Percentiles rank a stretch among this genome's conserved stretches.
These are phyloP conservation scores for Aphelenchoides fujianensis DNA, from an alignment of 1,140 invertebrate genomes.

Conservation along the genomic window DNA sequence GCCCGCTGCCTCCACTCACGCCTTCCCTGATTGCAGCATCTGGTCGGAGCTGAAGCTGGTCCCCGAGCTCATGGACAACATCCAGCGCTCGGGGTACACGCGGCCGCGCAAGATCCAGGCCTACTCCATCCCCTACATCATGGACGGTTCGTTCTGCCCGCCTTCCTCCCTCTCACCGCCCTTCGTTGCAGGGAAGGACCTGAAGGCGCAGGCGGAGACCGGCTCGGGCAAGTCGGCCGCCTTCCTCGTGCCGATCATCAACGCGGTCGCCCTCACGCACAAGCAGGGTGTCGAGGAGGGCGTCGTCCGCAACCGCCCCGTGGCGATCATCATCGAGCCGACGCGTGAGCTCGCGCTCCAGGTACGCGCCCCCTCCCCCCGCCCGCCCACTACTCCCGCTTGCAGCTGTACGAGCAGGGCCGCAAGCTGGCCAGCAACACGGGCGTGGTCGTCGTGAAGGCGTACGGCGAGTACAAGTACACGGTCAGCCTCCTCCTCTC, in stretches of 20 bases:
- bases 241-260: constrained; percentile 86
- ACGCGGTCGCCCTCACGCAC: constrained; percentile 79
- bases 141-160: not conserved
- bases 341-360: constrained; percentile 92
- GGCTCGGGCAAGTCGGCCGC: constrained; percentile 87
- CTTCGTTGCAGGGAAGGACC: constrained; percentile 39
- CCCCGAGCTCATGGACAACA: constrained; percentile 68
- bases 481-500: no score
- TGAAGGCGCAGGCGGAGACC: constrained; percentile 60
- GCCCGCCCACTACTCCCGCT: not conserved
- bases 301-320: constrained; percentile 80
- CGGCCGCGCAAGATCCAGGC: constrained; percentile 69
- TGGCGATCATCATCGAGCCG: constrained; percentile 87
- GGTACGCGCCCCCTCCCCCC: no score
- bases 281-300: constrained; percentile 67
- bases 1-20: not conserved
- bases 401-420: constrained; percentile 85
- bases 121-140: constrained; percentile 35
- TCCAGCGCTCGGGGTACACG: constrained; percentile 78
- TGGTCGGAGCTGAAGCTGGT: constrained; percentile 7
- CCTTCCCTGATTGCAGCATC: not conserved
- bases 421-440: constrained; percentile 74
- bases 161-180: not conserved
- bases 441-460: constrained; percentile 68
- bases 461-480: constrained; percentile 67